These are phyloP conservation scores for Asarcornis scutulata DNA, from an alignment of 2,113 vertebrate genomes.

Conservation along the genomic window DNA sequence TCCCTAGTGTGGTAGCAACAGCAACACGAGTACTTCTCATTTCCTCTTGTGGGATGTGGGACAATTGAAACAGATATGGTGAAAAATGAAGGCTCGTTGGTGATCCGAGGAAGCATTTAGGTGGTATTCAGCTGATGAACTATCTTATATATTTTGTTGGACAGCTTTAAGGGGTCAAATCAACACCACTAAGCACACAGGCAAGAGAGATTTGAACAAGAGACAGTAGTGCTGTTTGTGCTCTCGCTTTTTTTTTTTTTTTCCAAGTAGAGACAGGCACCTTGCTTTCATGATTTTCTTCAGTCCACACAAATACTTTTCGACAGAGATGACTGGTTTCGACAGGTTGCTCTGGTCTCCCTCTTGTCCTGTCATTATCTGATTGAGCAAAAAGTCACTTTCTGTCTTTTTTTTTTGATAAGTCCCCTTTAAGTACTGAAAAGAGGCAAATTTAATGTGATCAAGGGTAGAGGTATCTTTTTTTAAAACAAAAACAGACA, in stretches of 20 bases:
- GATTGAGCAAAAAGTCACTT: too few species aligned
- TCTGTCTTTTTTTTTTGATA: too few species aligned
- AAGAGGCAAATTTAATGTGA: too few species aligned
- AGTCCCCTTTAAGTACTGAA: too few species aligned
- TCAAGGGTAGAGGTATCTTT: background rate
- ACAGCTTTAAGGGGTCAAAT: background rate
- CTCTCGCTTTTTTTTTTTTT: background rate
- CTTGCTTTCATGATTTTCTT: rapidly evolving
- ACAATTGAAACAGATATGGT: background rate
- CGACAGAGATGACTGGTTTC: background rate
- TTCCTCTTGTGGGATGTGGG: background rate
- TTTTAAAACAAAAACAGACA: background rate
- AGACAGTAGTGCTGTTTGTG: background rate
- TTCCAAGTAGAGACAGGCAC: background rate
- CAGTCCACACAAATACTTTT: background rate
- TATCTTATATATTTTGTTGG: background rate
- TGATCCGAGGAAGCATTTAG: background rate
- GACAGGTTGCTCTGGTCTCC: background rate
- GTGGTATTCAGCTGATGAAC: background rate
- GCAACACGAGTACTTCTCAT: background rate
- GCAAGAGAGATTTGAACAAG: background rate
- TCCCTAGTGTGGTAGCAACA: background rate
- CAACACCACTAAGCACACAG: background rate
- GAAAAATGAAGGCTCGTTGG: background rate
- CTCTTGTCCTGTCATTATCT: too few species aligned